A percentile compares a stretch with the other conserved stretches of the same genome.
Conservation (phyloP, 2,888 invertebrate genomes). For the Buathra laborator region DNA sequence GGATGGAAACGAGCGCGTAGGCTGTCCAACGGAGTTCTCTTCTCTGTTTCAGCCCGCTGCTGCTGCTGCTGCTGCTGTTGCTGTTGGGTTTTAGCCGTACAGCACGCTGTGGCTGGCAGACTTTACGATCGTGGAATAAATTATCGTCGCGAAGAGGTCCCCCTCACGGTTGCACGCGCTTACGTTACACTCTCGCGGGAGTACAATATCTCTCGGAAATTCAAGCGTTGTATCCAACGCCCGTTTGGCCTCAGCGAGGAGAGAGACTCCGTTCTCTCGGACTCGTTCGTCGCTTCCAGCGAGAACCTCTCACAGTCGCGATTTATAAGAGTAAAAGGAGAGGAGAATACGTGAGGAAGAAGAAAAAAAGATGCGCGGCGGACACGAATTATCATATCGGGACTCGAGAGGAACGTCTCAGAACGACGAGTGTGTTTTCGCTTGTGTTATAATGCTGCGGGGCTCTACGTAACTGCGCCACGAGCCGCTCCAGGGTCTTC, state of each 20-base stretch:
- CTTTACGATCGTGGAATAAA: slow-evolving; percentile 79
- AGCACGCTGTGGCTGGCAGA: slow-evolving; percentile 70
- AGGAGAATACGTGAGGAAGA: background rate
- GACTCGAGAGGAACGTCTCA: slow-evolving; percentile 29
- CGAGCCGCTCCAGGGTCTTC: slow-evolving; percentile 15
- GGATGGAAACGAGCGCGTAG: slow-evolving; percentile 54
- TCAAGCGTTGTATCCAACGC: slow-evolving; percentile 54
- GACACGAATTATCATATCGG: slow-evolving; percentile 63
- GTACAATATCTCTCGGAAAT: slow-evolving; percentile 45
- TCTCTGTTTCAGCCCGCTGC: slow-evolving; percentile 4
- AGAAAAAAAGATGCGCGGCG: slow-evolving; percentile 42
- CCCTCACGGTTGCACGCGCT: slow-evolving; percentile 56
- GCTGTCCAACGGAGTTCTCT: slow-evolving; percentile 22
- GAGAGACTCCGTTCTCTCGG: background rate
- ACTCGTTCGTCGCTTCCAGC: slow-evolving; percentile 45
- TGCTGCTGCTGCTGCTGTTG: slow-evolving; percentile 27
- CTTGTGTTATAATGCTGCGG: slow-evolving; percentile 25
- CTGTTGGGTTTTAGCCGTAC: slow-evolving; percentile 30
- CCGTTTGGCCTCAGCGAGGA: slow-evolving; percentile 35
- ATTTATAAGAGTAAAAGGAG: slow-evolving; percentile 56
- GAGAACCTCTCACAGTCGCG: slow-evolving; percentile 37
- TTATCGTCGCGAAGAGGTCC: slow-evolving; percentile 73
- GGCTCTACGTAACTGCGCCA: slow-evolving; percentile 25
- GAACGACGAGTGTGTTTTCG: slow-evolving; percentile 22
- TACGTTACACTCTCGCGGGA: slow-evolving; percentile 52